Base-by-base conservation (phyloP, 2,888 invertebrate species). In the Apotomis betuletana region DNA sequence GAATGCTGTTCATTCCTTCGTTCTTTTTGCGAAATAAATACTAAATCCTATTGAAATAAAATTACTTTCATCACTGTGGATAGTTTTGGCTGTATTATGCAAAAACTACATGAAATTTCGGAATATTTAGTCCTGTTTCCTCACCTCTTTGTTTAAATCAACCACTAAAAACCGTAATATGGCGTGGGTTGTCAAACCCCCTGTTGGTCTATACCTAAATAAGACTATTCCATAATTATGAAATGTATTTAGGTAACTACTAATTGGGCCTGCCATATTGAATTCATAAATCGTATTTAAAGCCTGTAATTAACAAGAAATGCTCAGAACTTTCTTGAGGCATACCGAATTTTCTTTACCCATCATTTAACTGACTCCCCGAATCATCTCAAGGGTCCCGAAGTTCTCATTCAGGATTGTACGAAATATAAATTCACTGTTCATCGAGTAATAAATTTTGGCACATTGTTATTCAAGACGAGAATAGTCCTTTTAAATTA, bases 401-500 rank as follows among this genome's bases (percentile, higher is more conserved):
- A 83, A 83, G 79, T 82, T 81, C 74, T 70, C 78, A 75, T 78
- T 69, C 65, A 78, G 80, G 76, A 80, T 78, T 80, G 75, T 74
- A 75, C 80, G 79, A 80, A 82, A 83, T 83, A 85, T 82, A 80
- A 83, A 85, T 83, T 81, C 76, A 76, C 78, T 77, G 80, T 80
- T 85, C 81, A 83, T 84, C 81, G 79, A 80, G 81, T 80, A 83
- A 85, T 85, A 87, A 84, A 87, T 86, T 85, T 81, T 75, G 77
- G 79, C 77, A 76, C 81, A 85, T 87, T 87, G 81, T 85, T 86
- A 86, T 87, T 87, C 85, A 81, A 75, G 76, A 78, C 74, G 79
- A 77, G 80, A 81, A 79, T 77, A 74, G 78, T 77, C 78, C 76
- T 59, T 79, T 78, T 84, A 83, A 54, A 82, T 85, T 83, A 86